A percentile compares a stretch with the other conserved stretches of the same genome.
phyloP scores from a whole-genome alignment of 2,888 invertebrate genomes.

The Aethes cnicana region DNA sequence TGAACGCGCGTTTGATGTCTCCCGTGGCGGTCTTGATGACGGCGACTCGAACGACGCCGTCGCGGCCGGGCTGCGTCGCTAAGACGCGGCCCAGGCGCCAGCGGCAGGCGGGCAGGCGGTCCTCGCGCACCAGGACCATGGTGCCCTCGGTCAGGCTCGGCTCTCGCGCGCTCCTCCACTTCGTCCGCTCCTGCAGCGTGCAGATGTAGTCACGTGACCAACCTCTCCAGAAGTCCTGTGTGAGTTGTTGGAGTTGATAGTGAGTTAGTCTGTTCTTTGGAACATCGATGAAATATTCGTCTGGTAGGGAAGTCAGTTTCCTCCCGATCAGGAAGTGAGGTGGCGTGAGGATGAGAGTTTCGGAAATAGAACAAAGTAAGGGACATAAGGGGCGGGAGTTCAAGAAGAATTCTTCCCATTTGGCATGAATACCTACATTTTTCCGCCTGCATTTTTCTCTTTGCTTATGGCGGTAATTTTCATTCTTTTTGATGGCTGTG shows the following conservation, averaged over 20 bases:
- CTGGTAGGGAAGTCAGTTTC: not conserved
- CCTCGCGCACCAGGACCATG: conserved; percentile 10
- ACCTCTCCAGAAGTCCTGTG: conserved; percentile 4
- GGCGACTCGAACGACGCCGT: conserved; percentile 1
- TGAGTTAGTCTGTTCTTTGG: conserved; percentile 2
- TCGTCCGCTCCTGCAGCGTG: conserved; percentile 5
- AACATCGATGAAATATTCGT: not conserved
- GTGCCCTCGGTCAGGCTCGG: conserved; percentile 3
- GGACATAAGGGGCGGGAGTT: conserved; percentile 1
- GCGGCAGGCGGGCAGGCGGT: conserved; percentile 1
- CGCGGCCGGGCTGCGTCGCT: conserved; percentile 7
- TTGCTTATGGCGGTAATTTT: too few species aligned
- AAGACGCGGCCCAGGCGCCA: conserved; percentile 5
- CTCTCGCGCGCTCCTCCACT: not conserved
- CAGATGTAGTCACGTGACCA: conserved; percentile 10
- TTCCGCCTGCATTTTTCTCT: too few species aligned
- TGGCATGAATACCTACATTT: too few species aligned
- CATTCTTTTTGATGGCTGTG: too few species aligned
- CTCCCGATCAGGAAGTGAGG: not conserved
- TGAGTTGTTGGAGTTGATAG: conserved; percentile 4
- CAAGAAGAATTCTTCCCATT: too few species aligned
- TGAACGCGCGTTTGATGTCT: not conserved
- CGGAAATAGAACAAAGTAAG: not conserved
- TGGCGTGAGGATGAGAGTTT: conserved; percentile 2
- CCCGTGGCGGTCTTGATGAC: conserved; percentile 4